phyloP scores from a whole-genome alignment of 2,888 invertebrate species.

The Halictus quadricinctus region DNA sequence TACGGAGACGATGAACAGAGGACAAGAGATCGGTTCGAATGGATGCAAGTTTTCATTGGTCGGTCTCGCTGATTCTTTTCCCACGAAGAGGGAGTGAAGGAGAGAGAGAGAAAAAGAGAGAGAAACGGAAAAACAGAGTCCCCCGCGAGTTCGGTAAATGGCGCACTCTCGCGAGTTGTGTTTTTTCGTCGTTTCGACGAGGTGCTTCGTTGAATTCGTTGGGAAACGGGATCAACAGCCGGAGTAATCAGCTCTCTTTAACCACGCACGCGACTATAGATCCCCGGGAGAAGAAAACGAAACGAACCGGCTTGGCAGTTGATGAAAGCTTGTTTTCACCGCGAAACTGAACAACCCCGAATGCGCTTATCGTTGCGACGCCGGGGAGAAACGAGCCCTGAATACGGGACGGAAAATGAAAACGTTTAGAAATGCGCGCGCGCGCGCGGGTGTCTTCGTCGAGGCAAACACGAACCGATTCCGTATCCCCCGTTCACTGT shows the following conservation, averaged over 20 bases:
- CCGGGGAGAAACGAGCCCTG: slow-evolving; percentile 20
- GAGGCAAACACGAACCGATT: slow-evolving; percentile 33
- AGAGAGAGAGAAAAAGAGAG: not conserved
- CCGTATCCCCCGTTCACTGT: slow-evolving; percentile 22
- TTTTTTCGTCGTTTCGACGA: not conserved
- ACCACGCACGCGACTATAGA: slow-evolving; percentile 1
- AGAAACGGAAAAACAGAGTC: not conserved
- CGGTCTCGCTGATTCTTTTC: not conserved
- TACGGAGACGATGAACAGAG: not conserved
- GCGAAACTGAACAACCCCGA: slow-evolving; percentile 49
- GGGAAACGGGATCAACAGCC: slow-evolving; percentile 39
- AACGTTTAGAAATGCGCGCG: slow-evolving; percentile 21
- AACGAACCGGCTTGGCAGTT: slow-evolving; percentile 20
- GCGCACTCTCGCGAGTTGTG: not conserved
- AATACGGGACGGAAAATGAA: slow-evolving; percentile 25
- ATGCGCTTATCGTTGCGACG: slow-evolving; percentile 65
- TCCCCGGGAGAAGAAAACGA: slow-evolving; percentile 18
- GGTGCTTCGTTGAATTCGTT: slow-evolving; percentile 28
- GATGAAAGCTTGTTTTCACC: slow-evolving; percentile 62
- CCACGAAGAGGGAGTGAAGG: not conserved
- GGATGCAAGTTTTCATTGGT: not conserved
- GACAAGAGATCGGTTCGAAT: slow-evolving; percentile 1
- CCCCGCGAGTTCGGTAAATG: not conserved
- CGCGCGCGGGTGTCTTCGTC: not conserved
- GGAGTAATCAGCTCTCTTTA: slow-evolving; percentile 45